Evolutionary conservation across 2,113 vertebrate genomes (phyloP).

Genomic region (Solea senegalensis): DNA sequence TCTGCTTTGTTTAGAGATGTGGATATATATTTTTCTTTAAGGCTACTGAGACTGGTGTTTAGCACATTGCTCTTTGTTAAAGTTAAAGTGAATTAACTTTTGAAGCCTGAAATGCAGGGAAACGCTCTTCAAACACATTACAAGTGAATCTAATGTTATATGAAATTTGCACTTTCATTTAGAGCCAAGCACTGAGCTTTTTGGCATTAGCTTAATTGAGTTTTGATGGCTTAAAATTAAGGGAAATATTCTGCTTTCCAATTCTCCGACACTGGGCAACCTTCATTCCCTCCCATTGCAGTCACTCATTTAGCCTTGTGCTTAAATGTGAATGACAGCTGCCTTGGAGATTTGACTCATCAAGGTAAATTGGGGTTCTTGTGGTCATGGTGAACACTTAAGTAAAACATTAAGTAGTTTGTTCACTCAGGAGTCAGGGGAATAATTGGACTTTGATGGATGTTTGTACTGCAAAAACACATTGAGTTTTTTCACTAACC

Average conservation of each 20-base stretch:
- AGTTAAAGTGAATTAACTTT: too few species aligned
- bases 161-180: too few species aligned
- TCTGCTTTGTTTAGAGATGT: too few species aligned
- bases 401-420: neutral
- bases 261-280: conserved; percentile 11
- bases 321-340: conserved; percentile 40
- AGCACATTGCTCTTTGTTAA: too few species aligned
- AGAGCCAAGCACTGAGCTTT: too few species aligned
- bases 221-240: too few species aligned
- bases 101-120: too few species aligned
- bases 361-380: conserved; percentile 9
- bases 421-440: neutral
- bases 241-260: neutral
- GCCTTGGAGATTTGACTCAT: conserved; percentile 13
- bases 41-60: too few species aligned
- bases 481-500: conserved; percentile 2
- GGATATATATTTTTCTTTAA: too few species aligned
- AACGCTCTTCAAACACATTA: too few species aligned
- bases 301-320: neutral
- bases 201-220: too few species aligned
- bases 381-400: neutral
- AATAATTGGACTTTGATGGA: conserved; percentile 2
- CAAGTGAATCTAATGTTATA: too few species aligned
- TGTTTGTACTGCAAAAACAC: conserved; percentile 5
- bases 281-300: conserved; percentile 10